Conservation (phyloP, 1,140 invertebrate genomes). For the Xylocopa sonorina region DNA sequence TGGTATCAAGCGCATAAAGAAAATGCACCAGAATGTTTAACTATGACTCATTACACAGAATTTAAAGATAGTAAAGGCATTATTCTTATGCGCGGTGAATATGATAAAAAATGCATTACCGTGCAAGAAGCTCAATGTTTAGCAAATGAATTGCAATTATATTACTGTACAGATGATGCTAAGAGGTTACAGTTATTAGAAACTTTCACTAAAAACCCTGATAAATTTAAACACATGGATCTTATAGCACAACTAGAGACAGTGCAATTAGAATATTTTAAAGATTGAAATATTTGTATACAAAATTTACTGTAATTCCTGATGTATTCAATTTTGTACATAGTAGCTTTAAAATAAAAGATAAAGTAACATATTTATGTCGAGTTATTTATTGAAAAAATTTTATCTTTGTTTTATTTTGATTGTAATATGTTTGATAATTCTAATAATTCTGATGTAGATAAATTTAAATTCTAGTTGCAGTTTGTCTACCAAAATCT, state of each 20-base stretch:
- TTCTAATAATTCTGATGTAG: constrained; percentile 25
- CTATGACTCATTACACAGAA: constrained; percentile 92
- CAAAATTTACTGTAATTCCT: constrained; percentile 41
- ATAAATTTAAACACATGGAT: constrained; percentile 92
- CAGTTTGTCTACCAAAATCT: not conserved
- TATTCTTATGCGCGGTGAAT: constrained; percentile 94
- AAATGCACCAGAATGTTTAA: constrained; percentile 95
- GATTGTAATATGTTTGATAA: not conserved
- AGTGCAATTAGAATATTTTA: constrained; percentile 80
- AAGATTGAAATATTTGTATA: constrained; percentile 10
- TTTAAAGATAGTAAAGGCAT: constrained; percentile 89
- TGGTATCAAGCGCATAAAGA: constrained; percentile 95
- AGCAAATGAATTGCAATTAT: constrained; percentile 93
- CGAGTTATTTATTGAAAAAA: constrained; percentile 35
- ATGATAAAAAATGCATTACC: constrained; percentile 90
- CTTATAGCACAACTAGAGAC: constrained; percentile 91
- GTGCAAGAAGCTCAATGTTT: constrained; percentile 92
- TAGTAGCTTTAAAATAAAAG: constrained; percentile 44
- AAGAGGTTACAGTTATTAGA: constrained; percentile 86
- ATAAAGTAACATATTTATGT: constrained; percentile 6
- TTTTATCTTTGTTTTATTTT: not conserved
- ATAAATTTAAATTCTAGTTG: constrained; percentile 54
- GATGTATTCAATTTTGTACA: constrained; percentile 28
- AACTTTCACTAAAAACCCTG: constrained; percentile 87
- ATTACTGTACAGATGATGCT: constrained; percentile 87